Conservation (phyloP, 2,113 vertebrate genomes). For the Daboia siamensis region DNA sequence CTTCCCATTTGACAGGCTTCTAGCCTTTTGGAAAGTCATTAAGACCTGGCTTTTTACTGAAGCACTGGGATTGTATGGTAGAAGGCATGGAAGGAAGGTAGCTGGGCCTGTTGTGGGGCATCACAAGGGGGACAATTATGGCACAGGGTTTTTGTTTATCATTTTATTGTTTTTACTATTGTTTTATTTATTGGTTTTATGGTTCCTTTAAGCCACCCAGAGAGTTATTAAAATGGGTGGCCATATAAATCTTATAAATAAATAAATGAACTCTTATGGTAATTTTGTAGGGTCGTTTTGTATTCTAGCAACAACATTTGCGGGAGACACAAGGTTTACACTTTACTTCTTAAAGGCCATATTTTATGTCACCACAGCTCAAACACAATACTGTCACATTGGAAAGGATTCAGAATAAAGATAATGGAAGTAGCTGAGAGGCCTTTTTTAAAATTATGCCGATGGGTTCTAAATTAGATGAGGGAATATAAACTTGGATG, state of each 20-base stretch:
- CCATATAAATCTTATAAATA: not conserved
- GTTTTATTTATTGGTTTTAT: not conserved
- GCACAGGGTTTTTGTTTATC: not conserved
- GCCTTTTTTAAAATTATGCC: not conserved
- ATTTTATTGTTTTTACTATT: not conserved
- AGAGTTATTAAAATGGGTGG: not conserved
- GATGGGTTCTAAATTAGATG: not conserved
- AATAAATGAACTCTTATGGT: not conserved
- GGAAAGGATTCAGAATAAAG: constrained; percentile 15
- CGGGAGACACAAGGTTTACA: not conserved
- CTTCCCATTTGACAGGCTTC: not conserved
- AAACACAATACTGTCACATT: not conserved
- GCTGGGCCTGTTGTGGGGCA: not conserved
- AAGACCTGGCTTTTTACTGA: not conserved
- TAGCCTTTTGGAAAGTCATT: not conserved
- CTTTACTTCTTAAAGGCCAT: not conserved
- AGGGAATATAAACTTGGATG: not conserved
- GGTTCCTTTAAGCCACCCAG: not conserved
- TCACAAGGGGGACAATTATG: not conserved
- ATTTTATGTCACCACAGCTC: not conserved
- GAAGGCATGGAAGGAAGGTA: not conserved
- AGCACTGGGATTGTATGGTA: not conserved
- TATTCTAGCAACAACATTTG: not conserved
- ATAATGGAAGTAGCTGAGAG: not conserved
- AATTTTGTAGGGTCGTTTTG: not conserved